Conservation (phyloP, 2,797 vertebrate species). For the Mastacembelus armatus region DNA sequence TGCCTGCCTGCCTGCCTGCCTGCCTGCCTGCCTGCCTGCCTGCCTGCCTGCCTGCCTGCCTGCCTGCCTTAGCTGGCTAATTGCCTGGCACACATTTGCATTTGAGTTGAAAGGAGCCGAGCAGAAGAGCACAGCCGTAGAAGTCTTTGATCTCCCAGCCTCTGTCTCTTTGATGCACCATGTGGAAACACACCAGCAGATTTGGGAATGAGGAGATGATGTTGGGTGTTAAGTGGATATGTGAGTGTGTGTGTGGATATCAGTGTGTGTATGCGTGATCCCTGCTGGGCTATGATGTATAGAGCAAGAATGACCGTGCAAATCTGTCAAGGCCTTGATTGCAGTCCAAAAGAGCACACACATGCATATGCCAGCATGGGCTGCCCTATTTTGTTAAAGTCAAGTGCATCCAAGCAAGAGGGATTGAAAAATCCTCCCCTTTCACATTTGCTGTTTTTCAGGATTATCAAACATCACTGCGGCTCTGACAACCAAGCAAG, state of each 20-base stretch:
- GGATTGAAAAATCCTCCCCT: constrained; percentile 26
- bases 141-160: constrained; percentile 73
- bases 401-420: constrained; percentile 57
- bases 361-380: constrained; percentile 17
- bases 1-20: constrained; percentile 45
- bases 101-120: constrained; percentile 64
- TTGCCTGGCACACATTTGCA: constrained; percentile 71
- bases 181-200: constrained; percentile 72
- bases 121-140: constrained; percentile 61
- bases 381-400: constrained; percentile 65
- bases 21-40: constrained; percentile 47
- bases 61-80: constrained; percentile 55
- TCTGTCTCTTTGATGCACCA: constrained; percentile 72
- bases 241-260: not conserved
- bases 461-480: constrained; percentile 69
- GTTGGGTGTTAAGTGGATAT: constrained; percentile 55
- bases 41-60: constrained; percentile 44
- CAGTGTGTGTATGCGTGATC: constrained; percentile 16
- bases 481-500: constrained; percentile 59
- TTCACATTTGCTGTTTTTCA: constrained; percentile 30
- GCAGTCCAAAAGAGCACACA: constrained; percentile 39
- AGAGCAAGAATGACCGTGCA: constrained; percentile 36
- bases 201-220: constrained; percentile 51
- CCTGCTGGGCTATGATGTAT: constrained; percentile 15
- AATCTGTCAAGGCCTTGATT: constrained; percentile 57